These are phyloP conservation scores for Megaptera novaeangliae DNA, from an alignment of 2,113 vertebrate species.

Conservation along the genomic window DNA sequence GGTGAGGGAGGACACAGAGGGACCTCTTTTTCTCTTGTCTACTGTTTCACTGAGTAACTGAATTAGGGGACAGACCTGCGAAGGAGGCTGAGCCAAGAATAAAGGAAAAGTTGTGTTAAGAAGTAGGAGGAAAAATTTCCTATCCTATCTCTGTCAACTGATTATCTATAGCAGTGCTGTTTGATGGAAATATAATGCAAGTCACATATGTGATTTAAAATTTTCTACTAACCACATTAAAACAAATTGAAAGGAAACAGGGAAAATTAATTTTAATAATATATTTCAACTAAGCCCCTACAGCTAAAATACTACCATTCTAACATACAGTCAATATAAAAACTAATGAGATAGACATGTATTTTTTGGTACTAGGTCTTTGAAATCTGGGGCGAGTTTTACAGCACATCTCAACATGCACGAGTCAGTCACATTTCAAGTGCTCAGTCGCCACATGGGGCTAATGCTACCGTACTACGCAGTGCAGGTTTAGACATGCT, in stretches of 20 bases:
- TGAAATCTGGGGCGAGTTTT: background rate
- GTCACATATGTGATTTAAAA: background rate
- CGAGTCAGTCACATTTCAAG: background rate
- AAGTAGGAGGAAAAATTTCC: background rate
- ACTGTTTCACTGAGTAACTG: background rate
- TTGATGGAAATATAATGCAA: background rate
- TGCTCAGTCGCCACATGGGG: fast-evolving
- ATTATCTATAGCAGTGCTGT: background rate
- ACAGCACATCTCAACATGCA: background rate
- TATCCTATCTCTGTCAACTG: background rate
- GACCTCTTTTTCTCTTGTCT: background rate
- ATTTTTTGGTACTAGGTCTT: background rate
- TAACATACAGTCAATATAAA: background rate
- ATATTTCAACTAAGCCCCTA: background rate
- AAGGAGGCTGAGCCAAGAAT: background rate
- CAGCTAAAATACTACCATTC: background rate
- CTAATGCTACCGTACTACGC: fast-evolving
- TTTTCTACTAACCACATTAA: background rate
- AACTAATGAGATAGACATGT: background rate
- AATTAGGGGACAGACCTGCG: background rate
- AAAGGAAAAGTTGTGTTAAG: background rate
- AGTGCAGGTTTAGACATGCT: background rate
- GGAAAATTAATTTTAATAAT: background rate
- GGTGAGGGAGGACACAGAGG: fast-evolving
- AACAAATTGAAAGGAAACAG: background rate